Evolutionary conservation across 1,140 invertebrate genomes (phyloP).

Genomic region (Conus betulinus): DNA sequence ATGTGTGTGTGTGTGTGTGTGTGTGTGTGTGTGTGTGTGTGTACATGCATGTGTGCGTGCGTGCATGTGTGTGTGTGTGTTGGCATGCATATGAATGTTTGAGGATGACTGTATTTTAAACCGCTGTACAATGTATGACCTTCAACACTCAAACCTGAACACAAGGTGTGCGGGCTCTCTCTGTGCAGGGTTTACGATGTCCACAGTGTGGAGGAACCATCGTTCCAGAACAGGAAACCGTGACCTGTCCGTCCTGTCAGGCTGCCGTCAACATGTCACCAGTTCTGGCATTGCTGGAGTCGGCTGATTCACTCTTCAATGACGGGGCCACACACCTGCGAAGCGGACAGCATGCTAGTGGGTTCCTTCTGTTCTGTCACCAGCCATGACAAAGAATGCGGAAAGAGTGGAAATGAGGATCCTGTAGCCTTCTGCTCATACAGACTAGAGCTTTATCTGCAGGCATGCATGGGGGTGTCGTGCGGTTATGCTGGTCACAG

Average conservation of each 20-base stretch:
- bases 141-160: too few relatives aligned
- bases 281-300: not conserved
- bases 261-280: conserved; percentile 2
- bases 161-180: too few relatives aligned
- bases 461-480: too few relatives aligned
- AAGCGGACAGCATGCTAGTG: not conserved
- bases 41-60: not conserved
- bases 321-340: not conserved
- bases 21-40: not conserved
- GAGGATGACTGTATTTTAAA: too few relatives aligned
- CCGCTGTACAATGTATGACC: too few relatives aligned
- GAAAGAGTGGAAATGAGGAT: too few relatives aligned
- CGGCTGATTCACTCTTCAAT: not conserved
- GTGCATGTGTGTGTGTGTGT: not conserved
- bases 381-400: too few relatives aligned
- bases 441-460: too few relatives aligned
- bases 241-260: not conserved
- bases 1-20: conserved; percentile 7
- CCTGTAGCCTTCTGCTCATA: too few relatives aligned
- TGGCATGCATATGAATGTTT: too few relatives aligned
- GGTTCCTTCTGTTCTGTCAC: not conserved
- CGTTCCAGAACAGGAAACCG: not conserved
- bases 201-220: not conserved
- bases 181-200: not conserved
- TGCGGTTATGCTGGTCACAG: too few relatives aligned